Evolutionary conservation across 37 sponge, comb jelly and placozoan genomes (phyloP).

Genomic region (Oopsacas minuta): DNA sequence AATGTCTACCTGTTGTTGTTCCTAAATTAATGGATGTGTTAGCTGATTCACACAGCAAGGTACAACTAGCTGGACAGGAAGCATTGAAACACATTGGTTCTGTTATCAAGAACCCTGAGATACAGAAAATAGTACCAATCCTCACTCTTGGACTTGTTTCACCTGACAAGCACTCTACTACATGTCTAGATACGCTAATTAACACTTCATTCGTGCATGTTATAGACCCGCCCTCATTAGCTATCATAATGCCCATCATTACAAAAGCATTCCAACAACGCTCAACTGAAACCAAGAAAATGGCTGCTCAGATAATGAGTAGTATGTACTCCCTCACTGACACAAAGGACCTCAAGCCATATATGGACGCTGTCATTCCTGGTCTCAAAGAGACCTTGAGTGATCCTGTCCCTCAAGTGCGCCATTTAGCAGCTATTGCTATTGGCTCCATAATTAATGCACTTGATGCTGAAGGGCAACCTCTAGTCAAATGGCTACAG

Average conservation of each 20-base stretch:
- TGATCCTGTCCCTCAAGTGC: slow-evolving; percentile 94
- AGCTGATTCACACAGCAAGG: slow-evolving; percentile 91
- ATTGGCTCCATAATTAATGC: slow-evolving; percentile 40
- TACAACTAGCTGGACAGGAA: slow-evolving; percentile 71
- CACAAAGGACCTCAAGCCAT: slow-evolving; percentile 84
- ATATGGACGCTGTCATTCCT: slow-evolving; percentile 71
- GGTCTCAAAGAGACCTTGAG: slow-evolving; percentile 77
- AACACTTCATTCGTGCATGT: slow-evolving; percentile 90
- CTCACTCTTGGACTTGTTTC: slow-evolving; percentile 64
- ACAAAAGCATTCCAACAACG: slow-evolving; percentile 65
- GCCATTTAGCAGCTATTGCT: background rate
- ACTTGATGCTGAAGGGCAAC: slow-evolving; percentile 59
- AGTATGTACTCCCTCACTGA: slow-evolving; percentile 90
- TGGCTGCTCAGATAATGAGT: slow-evolving; percentile 90
- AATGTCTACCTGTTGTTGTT: slow-evolving; percentile 91
- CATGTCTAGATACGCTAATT: slow-evolving; percentile 67
- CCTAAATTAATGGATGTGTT: slow-evolving; percentile 76
- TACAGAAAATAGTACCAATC: slow-evolving; percentile 70
- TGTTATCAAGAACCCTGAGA: slow-evolving; percentile 98
- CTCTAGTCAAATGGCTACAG: slow-evolving; percentile 79
- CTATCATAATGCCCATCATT: slow-evolving; percentile 91
- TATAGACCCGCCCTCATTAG: slow-evolving; percentile 93
- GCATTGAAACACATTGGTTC: slow-evolving; percentile 94
- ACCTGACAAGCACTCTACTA: slow-evolving; percentile 55
- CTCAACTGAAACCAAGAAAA: slow-evolving; percentile 88